Base-by-base conservation (phyloP, 2,113 vertebrate species). In the Shinisaurus crocodilurus region DNA sequence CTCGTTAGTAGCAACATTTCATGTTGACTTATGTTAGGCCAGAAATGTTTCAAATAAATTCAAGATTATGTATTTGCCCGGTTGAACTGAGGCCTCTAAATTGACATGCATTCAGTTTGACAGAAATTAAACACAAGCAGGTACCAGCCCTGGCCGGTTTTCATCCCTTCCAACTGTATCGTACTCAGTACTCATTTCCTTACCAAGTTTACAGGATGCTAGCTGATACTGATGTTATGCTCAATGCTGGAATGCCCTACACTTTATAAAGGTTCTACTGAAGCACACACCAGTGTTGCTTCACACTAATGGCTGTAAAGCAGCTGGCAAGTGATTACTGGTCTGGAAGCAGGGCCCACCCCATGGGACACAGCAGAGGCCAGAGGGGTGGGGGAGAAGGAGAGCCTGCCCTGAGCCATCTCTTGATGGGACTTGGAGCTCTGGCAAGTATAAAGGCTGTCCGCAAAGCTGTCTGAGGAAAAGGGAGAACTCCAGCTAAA, bases 1-100 rank as follows among this genome's bases (percentile, higher is more conserved):
- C 93, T 94, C 92, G 72, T 96, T 97, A 96, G 96, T 94, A 90
- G 88, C 93, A 95, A 96, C 90, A 96, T 96, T 96, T 97, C 96
- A 94, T 40, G 82, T 95, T 95, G 95, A 90, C 85, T 94, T 96
- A 93, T 95, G 83, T 95, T 95, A 95, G 82, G 79, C 20, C 89
- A 92, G 90, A 84, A 90, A 95, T 43, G 82, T 80, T 92, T 94
- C 92, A 91, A 88, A 82, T 92, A 96, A 93, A 96, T 94, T 93
- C 83, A 79, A 88, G 45, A 45, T 88, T 96, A 94, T 92, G 89
- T 94, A 63, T 91, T 92, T 88, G 89, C 88, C 92, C 94, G 80
- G 91, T 95, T 95, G 92, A 95, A 94, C 54, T 50, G 94, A 93
- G 83, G 72, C 67, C 91, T 94, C 89, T 93, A 92, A 95, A 92